A percentile compares a stretch with the other conserved stretches of the same genome.
These are phyloP conservation scores for Drosophila atroscutellata DNA, from an alignment of 2,888 invertebrate genomes.

Conservation along the genomic window DNA sequence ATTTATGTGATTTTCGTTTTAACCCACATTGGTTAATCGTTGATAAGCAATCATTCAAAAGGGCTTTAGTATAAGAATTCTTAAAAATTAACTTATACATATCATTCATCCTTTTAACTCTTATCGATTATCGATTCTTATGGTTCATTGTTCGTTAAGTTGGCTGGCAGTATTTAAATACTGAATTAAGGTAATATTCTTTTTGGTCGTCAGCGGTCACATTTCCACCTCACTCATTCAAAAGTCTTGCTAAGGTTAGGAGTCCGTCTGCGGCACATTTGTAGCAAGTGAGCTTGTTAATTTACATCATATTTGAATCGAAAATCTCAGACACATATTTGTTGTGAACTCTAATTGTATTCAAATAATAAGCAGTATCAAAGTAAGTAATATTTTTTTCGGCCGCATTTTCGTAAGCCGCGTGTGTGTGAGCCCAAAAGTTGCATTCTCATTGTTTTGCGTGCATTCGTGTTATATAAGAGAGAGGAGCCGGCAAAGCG, in stretches of 20 bases:
- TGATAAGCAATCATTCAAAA: conserved; percentile 82
- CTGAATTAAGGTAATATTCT: neutral
- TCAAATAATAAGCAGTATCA: conserved; percentile 40
- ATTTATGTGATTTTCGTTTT: neutral
- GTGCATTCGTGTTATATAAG: conserved; percentile 60
- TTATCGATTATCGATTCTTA: conserved; percentile 2
- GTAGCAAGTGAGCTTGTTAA: conserved; percentile 65
- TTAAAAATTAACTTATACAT: too few relatives aligned
- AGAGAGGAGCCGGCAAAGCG: conserved; percentile 58
- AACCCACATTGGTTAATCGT: conserved; percentile 85
- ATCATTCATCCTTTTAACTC: neutral
- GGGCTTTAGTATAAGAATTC: conserved; percentile 67
- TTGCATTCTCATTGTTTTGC: conserved; percentile 42
- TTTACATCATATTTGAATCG: conserved; percentile 61
- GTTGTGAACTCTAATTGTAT: conserved; percentile 17
- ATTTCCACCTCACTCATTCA: conserved; percentile 41
- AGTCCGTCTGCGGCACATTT: conserved; percentile 62
- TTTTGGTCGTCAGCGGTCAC: conserved; percentile 19
- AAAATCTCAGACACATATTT: conserved; percentile 36
- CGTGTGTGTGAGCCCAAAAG: conserved; percentile 9
- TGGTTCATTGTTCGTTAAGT: conserved; percentile 1
- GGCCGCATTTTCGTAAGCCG: neutral
- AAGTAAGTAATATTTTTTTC: conserved; percentile 41
- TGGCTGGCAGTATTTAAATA: conserved; percentile 13
- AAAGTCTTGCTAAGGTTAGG: conserved; percentile 60